phyloP scores from a whole-genome alignment of 2,888 invertebrate genomes.

The Tachystola acroxantha region DNA sequence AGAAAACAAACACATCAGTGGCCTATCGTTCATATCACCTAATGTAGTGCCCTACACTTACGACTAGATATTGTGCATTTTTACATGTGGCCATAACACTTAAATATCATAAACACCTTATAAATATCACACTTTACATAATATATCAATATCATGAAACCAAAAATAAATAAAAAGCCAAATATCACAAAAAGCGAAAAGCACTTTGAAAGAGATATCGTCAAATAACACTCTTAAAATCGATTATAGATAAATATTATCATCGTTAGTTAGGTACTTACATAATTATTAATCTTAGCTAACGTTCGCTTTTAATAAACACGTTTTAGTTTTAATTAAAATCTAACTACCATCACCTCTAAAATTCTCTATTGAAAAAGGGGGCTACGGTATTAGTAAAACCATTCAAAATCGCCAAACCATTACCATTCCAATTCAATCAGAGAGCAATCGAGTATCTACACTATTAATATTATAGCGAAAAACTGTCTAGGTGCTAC shows the following conservation, averaged over 20 bases:
- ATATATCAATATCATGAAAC: conserved; percentile 29
- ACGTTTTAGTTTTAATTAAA: conserved; percentile 22
- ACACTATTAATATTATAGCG: conserved; percentile 47
- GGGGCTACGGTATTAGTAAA: conserved; percentile 48
- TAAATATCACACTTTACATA: conserved; percentile 13
- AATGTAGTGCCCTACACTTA: conserved; percentile 8
- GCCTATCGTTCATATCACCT: conserved; percentile 15
- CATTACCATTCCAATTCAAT: conserved; percentile 62
- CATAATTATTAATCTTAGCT: conserved; percentile 15
- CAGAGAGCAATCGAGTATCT: conserved; percentile 41
- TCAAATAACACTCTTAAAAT: conserved; percentile 19
- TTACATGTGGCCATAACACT: conserved; percentile 28
- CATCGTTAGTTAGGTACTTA: conserved; percentile 6
- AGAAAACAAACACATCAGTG: conserved; percentile 56
- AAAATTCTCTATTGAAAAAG: conserved; percentile 43
- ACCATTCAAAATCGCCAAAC: conserved; percentile 52
- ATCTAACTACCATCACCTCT: conserved; percentile 66
- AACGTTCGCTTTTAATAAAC: conserved; percentile 24
- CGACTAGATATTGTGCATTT: conserved; percentile 25
- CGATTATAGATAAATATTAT: conserved; percentile 3
- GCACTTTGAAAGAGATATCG: conserved; percentile 33
- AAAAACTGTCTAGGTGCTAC: conserved; percentile 43
- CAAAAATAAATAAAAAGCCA: conserved; percentile 66
- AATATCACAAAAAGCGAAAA: conserved; percentile 72
- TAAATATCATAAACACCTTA: conserved; percentile 17